Evolutionary conservation across 2,113 vertebrate genomes (phyloP).

Genomic region (Archocentrus centrarchus): DNA sequence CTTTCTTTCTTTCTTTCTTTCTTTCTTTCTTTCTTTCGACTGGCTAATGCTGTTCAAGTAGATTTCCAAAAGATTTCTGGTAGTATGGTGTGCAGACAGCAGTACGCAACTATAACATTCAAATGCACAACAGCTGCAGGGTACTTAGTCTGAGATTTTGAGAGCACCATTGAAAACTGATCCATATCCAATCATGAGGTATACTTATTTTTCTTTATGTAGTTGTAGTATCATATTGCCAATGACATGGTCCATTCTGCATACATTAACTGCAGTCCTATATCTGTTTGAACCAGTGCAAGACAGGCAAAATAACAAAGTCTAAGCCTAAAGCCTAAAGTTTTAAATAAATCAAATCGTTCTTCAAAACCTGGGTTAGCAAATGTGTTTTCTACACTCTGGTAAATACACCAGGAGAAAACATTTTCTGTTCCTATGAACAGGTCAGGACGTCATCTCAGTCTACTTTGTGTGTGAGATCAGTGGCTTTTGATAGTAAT

Average conservation of each 20-base stretch:
- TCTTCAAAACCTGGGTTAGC: neutral
- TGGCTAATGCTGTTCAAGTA: slow-evolving; percentile 38
- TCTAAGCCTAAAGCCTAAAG: neutral
- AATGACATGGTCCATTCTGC: neutral
- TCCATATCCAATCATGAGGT: neutral
- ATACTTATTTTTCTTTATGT: neutral
- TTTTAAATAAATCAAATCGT: neutral
- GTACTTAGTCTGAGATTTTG: neutral
- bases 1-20: neutral
- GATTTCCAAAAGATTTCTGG: slow-evolving; percentile 21
- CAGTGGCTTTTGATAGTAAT: slow-evolving; percentile 25
- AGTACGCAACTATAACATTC: slow-evolving; percentile 33
- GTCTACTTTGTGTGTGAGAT: neutral
- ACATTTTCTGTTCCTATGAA: neutral
- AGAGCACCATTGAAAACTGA: neutral
- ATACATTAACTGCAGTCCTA: neutral
- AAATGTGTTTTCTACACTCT: neutral
- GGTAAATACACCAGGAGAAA: neutral
- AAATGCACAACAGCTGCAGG: neutral
- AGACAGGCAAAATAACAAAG: neutral
- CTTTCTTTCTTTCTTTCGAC: slow-evolving; percentile 6
- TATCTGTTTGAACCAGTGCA: neutral
- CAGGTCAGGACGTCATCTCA: neutral
- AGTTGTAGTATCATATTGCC: neutral
- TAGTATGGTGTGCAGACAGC: slow-evolving; percentile 34